Percentiles rank a stretch among this genome's conserved stretches.
Conservation (phyloP, 2,888 invertebrate genomes). For the Periphyllus acericola region DNA sequence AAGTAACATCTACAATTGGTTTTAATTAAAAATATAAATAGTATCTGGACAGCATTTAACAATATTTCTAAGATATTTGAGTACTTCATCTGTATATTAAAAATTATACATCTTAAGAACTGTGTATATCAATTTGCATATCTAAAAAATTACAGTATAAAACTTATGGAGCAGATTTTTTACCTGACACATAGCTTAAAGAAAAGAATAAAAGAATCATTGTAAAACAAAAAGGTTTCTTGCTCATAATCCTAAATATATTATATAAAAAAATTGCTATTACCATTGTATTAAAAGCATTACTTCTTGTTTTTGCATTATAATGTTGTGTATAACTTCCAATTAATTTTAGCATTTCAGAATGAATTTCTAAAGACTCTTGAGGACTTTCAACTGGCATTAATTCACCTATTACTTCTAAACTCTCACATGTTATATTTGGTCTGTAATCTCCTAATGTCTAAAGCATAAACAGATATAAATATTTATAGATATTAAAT, state of each 20-base stretch:
- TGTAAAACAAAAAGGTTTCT: too few species aligned
- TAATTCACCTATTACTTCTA: slow-evolving; percentile 81
- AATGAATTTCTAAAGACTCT: slow-evolving; percentile 67
- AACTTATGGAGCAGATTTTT: too few species aligned
- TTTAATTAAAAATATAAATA: too few species aligned
- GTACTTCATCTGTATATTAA: too few species aligned
- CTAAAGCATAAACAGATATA: slow-evolving; percentile 66
- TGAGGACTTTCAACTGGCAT: slow-evolving; percentile 73
- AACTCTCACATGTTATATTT: slow-evolving; percentile 81
- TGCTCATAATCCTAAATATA: background rate
- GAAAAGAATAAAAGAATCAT: too few species aligned
- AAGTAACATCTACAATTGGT: too few species aligned
- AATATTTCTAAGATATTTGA: too few species aligned
- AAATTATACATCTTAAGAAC: too few species aligned
- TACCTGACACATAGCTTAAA: too few species aligned
- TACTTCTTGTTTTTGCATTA: slow-evolving; percentile 90
- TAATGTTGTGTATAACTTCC: slow-evolving; percentile 84
- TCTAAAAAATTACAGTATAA: too few species aligned
- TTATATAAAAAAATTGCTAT: slow-evolving; percentile 65
- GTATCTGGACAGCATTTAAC: too few species aligned
- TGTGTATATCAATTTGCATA: too few species aligned
- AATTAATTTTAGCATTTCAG: slow-evolving; percentile 76
- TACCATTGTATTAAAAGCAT: slow-evolving; percentile 87
- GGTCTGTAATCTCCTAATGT: slow-evolving; percentile 82
- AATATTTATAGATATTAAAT: background rate